Conservation (phyloP, 1,140 invertebrate species). For the Leptoteleia sp. region DNA sequence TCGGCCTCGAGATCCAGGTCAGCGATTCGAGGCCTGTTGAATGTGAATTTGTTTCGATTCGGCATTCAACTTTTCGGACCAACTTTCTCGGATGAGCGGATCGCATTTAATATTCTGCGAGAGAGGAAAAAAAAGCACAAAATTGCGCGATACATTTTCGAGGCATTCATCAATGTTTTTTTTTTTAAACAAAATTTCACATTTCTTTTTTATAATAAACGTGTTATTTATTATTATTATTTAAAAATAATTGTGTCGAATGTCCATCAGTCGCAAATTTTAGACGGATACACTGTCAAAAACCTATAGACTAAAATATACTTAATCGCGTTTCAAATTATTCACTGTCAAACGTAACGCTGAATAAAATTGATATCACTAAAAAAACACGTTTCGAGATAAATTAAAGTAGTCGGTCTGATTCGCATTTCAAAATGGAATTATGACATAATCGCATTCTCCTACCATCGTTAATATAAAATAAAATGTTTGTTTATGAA, state of each 20-base stretch:
- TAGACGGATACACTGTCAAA: background rate
- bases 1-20: constrained; percentile 69
- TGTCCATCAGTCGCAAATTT: background rate
- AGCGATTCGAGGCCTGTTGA: constrained; percentile 74
- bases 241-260: background rate
- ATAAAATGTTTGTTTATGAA: constrained; percentile 24
- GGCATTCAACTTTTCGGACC: constrained; percentile 60
- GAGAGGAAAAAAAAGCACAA: constrained; percentile 23
- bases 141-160: constrained; percentile 27
- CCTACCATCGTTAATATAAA: background rate
- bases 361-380: no score
- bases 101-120: constrained; percentile 43
- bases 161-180: constrained; percentile 13
- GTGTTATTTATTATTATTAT: no score
- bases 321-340: no score
- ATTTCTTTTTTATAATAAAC: no score
- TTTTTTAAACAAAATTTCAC: constrained; percentile 5
- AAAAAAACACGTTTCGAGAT: no score
- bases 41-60: constrained; percentile 66
- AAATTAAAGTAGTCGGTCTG: constrained; percentile 2
- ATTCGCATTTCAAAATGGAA: constrained; percentile 7
- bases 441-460: background rate
- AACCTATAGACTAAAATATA: no score
- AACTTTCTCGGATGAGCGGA: constrained; percentile 40
- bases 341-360: no score